Conservation (phyloP, 2,888 invertebrate species). For the Formica aserva region DNA sequence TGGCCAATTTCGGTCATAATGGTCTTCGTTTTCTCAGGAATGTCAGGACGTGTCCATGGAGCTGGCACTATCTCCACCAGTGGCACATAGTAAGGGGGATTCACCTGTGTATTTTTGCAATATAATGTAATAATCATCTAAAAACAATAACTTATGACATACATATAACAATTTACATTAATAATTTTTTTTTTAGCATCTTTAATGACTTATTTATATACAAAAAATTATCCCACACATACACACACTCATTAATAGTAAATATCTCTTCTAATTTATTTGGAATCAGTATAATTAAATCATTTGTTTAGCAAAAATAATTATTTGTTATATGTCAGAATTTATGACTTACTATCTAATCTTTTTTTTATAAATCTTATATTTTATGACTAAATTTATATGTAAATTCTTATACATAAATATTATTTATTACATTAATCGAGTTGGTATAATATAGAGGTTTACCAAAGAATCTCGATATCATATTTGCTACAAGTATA, state of each 20-base stretch:
- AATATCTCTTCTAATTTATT: not conserved
- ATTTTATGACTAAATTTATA: conserved; percentile 38
- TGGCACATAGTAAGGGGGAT: conserved; percentile 98
- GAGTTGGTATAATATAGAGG: not conserved
- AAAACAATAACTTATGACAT: not conserved
- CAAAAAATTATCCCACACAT: too few species aligned
- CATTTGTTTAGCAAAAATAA: not conserved
- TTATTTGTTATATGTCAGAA: not conserved
- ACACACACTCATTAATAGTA: not conserved
- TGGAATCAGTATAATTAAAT: not conserved
- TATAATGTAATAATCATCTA: not conserved
- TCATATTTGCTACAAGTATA: not conserved
- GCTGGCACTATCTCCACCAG: conserved; percentile 97
- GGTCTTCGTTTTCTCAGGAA: conserved; percentile 91
- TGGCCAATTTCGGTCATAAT: conserved; percentile 96
- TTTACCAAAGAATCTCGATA: not conserved
- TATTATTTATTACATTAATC: not conserved
- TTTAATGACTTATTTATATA: not conserved
- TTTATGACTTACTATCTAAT: not conserved
- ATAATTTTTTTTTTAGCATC: not conserved
- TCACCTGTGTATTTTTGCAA: conserved; percentile 88
- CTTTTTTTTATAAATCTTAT: conserved; percentile 7
- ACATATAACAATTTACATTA: not conserved
- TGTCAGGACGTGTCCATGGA: conserved; percentile 95
- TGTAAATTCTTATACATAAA: conserved; percentile 5